Conservation (phyloP, 1,140 invertebrate genomes). For the Aleiodes sp. region DNA sequence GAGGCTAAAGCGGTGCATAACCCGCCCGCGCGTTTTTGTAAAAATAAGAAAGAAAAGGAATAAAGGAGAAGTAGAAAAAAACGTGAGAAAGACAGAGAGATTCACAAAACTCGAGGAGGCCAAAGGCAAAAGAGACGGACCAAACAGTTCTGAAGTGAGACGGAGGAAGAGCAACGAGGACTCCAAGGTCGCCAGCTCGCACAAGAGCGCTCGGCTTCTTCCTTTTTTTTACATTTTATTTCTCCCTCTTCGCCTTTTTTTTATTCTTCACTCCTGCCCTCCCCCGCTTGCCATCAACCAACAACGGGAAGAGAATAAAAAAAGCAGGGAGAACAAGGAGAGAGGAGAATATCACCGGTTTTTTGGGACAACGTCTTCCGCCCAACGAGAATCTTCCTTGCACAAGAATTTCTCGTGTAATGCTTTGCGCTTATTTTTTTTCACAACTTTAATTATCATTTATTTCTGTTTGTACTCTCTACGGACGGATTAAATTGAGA, state of each 20-base stretch:
- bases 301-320: too few species aligned
- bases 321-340: neutral
- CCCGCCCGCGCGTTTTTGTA: neutral
- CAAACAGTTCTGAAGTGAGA: neutral
- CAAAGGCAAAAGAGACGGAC: slow-evolving; percentile 1
- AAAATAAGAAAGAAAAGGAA: neutral
- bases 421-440: too few species aligned
- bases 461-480: too few species aligned
- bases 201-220: slow-evolving; percentile 16
- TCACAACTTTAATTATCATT: too few species aligned
- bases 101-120: too few species aligned
- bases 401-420: too few species aligned
- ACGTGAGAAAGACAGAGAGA: slow-evolving; percentile 16
- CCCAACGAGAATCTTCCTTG: neutral
- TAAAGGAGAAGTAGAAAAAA: neutral
- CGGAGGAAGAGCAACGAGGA: neutral
- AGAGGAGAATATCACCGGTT: neutral
- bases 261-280: neutral
- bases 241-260: slow-evolving; percentile 8
- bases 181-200: neutral
- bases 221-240: slow-evolving; percentile 3
- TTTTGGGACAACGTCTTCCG: slow-evolving; percentile 10
- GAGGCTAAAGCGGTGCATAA: neutral
- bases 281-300: neutral
- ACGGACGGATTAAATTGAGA: too few species aligned